Conservation (phyloP, 2,888 invertebrate genomes). For the Molorchus minor region DNA sequence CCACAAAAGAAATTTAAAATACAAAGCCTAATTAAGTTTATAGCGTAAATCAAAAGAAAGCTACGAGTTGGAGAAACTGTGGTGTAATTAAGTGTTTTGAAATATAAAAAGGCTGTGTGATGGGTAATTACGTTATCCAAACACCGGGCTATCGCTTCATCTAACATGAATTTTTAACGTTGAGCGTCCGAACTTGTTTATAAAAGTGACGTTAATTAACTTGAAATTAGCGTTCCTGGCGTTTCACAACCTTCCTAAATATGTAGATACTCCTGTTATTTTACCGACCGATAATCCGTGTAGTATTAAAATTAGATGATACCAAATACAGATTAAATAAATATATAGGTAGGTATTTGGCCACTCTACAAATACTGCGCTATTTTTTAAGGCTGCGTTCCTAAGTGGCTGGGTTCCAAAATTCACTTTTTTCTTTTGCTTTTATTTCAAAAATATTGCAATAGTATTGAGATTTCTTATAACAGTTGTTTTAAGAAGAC, state of each 20-base stretch:
- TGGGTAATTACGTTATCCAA: slow-evolving; percentile 34
- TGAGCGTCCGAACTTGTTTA: slow-evolving; percentile 24
- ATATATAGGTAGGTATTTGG: too few species aligned
- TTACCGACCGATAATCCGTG: too few species aligned
- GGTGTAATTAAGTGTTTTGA: slow-evolving; percentile 32
- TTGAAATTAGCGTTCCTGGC: slow-evolving; percentile 26
- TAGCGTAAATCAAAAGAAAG: slow-evolving; percentile 17
- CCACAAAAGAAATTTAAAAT: slow-evolving; percentile 26
- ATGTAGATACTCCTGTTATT: neutral
- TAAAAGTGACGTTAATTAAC: slow-evolving; percentile 38
- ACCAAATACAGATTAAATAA: too few species aligned
- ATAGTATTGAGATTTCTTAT: too few species aligned
- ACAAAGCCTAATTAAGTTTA: slow-evolving; percentile 13
- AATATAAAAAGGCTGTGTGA: slow-evolving; percentile 26
- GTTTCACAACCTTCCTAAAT: slow-evolving; percentile 1
- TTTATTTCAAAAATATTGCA: too few species aligned
- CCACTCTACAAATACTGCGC: too few species aligned
- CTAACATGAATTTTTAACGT: slow-evolving; percentile 38
- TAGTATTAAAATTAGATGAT: too few species aligned
- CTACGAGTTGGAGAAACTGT: slow-evolving; percentile 10
- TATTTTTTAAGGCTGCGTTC: too few species aligned
- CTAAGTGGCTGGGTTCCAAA: too few species aligned
- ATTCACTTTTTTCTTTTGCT: too few species aligned
- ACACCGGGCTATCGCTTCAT: slow-evolving; percentile 35
- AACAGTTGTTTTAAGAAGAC: too few species aligned